phyloP scores from a whole-genome alignment of 2,113 vertebrate genomes.

The Megaceryle maxima region DNA sequence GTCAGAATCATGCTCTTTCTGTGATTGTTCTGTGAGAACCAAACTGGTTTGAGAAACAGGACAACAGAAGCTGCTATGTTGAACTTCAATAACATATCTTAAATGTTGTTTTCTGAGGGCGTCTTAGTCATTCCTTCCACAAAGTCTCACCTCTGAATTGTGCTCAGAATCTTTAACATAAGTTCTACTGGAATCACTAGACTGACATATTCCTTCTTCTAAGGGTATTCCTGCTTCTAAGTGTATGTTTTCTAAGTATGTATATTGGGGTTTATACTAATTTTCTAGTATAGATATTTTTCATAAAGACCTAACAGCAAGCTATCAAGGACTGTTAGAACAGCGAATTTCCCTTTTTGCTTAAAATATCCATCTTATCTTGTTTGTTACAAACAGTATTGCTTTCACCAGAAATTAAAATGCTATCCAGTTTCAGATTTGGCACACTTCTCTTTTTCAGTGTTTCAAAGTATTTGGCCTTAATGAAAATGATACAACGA shows the following conservation, averaged over 20 bases:
- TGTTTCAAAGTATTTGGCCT: slow-evolving; percentile 84
- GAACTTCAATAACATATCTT: neutral
- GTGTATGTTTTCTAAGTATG: no score
- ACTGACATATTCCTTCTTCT: neutral
- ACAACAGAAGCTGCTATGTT: neutral
- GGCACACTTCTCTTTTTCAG: slow-evolving; percentile 61
- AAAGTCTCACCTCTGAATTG: neutral
- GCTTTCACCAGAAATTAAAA: neutral
- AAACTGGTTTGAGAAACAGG: neutral
- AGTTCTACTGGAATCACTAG: neutral
- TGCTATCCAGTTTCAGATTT: neutral
- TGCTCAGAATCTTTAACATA: neutral
- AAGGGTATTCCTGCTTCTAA: neutral
- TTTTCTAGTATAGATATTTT: neutral
- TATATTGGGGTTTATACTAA: neutral
- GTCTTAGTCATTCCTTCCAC: neutral
- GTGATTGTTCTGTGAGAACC: neutral
- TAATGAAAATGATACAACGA: slow-evolving; percentile 67
- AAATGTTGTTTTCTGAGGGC: neutral
- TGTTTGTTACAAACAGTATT: neutral
- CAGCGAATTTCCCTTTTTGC: neutral
- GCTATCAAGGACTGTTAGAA: neutral
- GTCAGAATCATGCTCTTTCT: neutral
- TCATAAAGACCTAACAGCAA: neutral
- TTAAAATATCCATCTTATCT: neutral